phyloP scores from a whole-genome alignment of 1,140 invertebrate species.

The Euura lappo region DNA sequence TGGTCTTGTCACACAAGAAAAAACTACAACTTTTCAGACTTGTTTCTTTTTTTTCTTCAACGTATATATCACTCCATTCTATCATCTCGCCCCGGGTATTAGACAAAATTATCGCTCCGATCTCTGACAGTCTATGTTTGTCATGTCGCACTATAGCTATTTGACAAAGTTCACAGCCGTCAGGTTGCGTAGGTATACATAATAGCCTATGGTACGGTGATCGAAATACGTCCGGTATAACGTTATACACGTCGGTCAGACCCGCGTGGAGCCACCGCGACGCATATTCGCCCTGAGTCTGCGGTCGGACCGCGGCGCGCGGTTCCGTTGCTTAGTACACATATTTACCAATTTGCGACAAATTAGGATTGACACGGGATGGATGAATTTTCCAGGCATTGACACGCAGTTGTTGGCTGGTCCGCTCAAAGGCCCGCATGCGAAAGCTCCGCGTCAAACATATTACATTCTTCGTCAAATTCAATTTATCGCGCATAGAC shows the following conservation, averaged over 20 bases:
- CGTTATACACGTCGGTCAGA: neutral
- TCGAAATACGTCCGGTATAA: no score
- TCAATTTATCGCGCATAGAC: neutral
- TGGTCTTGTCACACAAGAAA: no score
- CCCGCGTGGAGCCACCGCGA: neutral
- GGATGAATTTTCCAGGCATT: slow-evolving; percentile 2
- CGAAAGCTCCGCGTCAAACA: neutral
- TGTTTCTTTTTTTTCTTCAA: no score
- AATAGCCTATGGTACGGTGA: neutral
- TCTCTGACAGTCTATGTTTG: no score
- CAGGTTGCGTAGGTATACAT: no score
- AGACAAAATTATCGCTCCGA: no score
- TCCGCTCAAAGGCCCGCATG: no score
- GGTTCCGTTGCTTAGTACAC: neutral
- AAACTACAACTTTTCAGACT: no score
- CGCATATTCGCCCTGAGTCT: neutral
- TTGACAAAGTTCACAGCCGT: neutral
- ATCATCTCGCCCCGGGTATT: no score
- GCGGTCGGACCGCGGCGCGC: neutral
- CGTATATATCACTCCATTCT: no score
- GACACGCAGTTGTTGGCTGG: neutral
- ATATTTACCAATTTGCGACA: slow-evolving; percentile 7
- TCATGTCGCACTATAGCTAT: neutral
- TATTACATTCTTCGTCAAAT: neutral
- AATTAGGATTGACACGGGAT: neutral